These are phyloP conservation scores for Channa striata DNA, from an alignment of 2,797 vertebrate species.

Conservation along the genomic window DNA sequence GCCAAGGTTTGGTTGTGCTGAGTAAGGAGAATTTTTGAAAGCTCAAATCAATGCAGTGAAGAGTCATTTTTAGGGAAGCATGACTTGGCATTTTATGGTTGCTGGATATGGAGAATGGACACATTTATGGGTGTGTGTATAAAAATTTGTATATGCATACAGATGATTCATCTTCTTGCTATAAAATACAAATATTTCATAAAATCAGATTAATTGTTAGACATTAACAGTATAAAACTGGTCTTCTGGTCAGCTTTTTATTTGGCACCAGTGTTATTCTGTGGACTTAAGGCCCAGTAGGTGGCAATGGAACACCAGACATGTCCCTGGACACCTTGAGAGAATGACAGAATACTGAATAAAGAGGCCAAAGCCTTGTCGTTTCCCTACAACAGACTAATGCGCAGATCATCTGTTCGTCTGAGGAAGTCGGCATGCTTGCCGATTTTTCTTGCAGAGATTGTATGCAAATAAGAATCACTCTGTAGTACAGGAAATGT, in stretches of 20 bases:
- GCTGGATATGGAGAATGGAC: constrained; percentile 43
- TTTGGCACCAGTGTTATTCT: constrained; percentile 38
- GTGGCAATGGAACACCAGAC: constrained; percentile 68
- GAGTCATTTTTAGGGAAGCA: constrained; percentile 45
- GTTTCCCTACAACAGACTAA: constrained; percentile 39
- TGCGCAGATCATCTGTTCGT: constrained; percentile 41
- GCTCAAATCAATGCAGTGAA: constrained; percentile 43
- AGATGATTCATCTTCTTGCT: too few species aligned
- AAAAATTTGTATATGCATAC: constrained; percentile 10
- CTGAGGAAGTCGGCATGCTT: constrained; percentile 17
- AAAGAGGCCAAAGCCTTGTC: constrained; percentile 39
- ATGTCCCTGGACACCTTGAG: constrained; percentile 56
- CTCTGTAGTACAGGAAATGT: constrained; percentile 4
- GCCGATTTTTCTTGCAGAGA: constrained; percentile 13
- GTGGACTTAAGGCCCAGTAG: constrained; percentile 57
- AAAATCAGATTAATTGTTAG: constrained; percentile 1
- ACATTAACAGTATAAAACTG: constrained; percentile 3
- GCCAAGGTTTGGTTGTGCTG: constrained; percentile 56
- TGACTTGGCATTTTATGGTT: constrained; percentile 54
- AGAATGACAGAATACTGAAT: constrained; percentile 34
- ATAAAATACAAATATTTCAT: not conserved
- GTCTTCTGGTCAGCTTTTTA: constrained; percentile 16
- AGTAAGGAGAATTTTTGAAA: constrained; percentile 39
- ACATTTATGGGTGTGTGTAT: constrained; percentile 24
- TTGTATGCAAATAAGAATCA: constrained; percentile 18